These are phyloP conservation scores for Anthophora plumipes DNA, from an alignment of 2,888 invertebrate species.

Conservation along the genomic window DNA sequence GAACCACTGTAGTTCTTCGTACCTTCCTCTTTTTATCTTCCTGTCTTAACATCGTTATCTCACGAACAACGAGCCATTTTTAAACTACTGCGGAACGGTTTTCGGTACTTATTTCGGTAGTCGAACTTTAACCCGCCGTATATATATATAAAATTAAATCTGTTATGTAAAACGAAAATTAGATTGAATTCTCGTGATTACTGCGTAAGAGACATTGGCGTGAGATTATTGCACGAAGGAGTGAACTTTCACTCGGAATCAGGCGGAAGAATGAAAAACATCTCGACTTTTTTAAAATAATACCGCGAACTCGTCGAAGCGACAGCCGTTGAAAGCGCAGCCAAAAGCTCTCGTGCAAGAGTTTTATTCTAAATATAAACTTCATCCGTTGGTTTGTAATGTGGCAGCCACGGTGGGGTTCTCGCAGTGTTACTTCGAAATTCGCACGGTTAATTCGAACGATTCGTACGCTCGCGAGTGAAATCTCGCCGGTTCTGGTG, in stretches of 20 bases:
- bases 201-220: too few species aligned
- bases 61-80: too few species aligned
- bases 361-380: slow-evolving; percentile 66
- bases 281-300: neutral
- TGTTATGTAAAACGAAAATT: too few species aligned
- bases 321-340: slow-evolving; percentile 24
- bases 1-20: too few species aligned
- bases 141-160: neutral
- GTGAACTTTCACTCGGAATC: neutral
- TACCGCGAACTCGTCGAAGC: slow-evolving; percentile 12
- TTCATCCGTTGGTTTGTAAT: slow-evolving; percentile 3
- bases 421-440: slow-evolving; percentile 53
- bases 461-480: slow-evolving; percentile 19
- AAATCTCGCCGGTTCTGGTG: neutral
- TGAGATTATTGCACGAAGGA: too few species aligned
- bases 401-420: slow-evolving; percentile 9
- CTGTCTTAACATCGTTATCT: too few species aligned
- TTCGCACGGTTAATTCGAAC: slow-evolving; percentile 29
- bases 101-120: too few species aligned
- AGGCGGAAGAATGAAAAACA: neutral
- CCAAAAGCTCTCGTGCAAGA: slow-evolving; percentile 37
- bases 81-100: too few species aligned
- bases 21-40: too few species aligned
- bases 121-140: too few species aligned
- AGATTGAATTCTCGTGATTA: too few species aligned